A percentile compares a stretch with the other conserved stretches of the same genome.
Conservation (phyloP, 35 echinoderm and acorn worm genomes). For the Apostichopus parvimensis region DNA sequence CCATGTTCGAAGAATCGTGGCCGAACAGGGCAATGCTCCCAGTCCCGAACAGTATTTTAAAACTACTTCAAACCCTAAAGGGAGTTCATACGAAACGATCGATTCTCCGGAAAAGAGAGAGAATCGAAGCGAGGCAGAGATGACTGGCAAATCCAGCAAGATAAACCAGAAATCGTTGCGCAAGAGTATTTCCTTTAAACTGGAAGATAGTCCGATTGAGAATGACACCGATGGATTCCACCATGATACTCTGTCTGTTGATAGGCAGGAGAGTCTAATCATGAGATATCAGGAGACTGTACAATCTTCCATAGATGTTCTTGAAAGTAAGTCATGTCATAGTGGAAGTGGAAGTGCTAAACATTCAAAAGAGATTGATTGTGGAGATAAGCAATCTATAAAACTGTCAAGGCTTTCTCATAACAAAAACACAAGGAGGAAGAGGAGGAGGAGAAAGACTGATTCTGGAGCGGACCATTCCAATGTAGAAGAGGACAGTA, state of each 20-base stretch:
- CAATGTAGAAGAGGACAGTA: not conserved
- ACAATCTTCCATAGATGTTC: not conserved
- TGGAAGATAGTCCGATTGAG: conserved; percentile 24
- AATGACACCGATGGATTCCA: not conserved
- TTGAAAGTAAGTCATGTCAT: not conserved
- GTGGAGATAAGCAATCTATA: not conserved
- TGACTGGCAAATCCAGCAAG: not conserved
- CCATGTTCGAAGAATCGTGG: conserved; percentile 40
- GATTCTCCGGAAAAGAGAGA: not conserved
- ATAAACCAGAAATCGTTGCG: not conserved
- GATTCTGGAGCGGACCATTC: not conserved
- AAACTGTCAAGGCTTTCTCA: not conserved
- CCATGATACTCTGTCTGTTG: not conserved
- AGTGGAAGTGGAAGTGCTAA: not conserved
- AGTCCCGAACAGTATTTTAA: not conserved
- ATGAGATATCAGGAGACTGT: not conserved
- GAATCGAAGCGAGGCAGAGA: not conserved
- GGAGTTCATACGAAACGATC: not conserved
- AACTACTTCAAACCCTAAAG: not conserved
- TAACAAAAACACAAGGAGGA: not conserved
- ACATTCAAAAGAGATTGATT: not conserved
- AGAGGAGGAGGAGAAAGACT: conserved; percentile 7
- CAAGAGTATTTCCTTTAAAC: conserved; percentile 32
- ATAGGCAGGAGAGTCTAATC: not conserved
- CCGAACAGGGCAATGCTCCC: conserved; percentile 26